Evolutionary conservation across 2,888 invertebrate genomes (phyloP).

Genomic region (Drosophila kokeensis): DNA sequence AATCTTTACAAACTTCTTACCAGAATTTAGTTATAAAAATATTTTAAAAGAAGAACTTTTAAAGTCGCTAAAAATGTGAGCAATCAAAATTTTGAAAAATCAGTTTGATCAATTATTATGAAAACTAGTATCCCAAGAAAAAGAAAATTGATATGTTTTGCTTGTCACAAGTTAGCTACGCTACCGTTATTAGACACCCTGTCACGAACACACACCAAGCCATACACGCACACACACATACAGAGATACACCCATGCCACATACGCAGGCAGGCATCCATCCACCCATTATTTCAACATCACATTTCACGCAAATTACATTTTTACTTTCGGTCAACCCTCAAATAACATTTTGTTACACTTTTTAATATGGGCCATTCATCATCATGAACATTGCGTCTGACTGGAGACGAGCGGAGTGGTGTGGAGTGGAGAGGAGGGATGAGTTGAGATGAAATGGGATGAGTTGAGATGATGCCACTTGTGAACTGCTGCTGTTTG

Average conservation of each 20-base stretch:
- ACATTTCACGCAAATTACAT: conserved; percentile 78
- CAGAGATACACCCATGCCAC: not conserved
- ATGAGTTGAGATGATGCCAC: conserved; percentile 57
- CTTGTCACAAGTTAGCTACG: not conserved
- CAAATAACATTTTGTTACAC: conserved; percentile 50
- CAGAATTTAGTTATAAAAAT: not conserved
- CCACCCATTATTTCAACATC: conserved; percentile 25
- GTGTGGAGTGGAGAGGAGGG: not conserved
- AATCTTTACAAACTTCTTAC: too few species aligned
- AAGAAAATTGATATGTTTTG: not conserved
- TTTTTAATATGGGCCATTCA: conserved; percentile 56
- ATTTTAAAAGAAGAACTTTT: not conserved
- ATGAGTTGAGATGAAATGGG: not conserved
- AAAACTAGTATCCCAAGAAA: too few species aligned
- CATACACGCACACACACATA: conserved; percentile 8
- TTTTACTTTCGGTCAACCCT: conserved; percentile 64
- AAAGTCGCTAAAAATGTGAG: not conserved
- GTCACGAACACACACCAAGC: conserved; percentile 6
- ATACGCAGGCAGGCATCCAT: conserved; percentile 12
- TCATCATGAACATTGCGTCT: conserved; percentile 4
- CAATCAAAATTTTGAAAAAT: not conserved
- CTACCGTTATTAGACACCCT: conserved; percentile 8
- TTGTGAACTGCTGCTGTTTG: conserved; percentile 71
- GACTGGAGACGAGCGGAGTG: not conserved
- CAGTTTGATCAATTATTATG: not conserved